These are phyloP conservation scores for Symphodus melops DNA, from an alignment of 2,113 vertebrate genomes.

Conservation along the genomic window DNA sequence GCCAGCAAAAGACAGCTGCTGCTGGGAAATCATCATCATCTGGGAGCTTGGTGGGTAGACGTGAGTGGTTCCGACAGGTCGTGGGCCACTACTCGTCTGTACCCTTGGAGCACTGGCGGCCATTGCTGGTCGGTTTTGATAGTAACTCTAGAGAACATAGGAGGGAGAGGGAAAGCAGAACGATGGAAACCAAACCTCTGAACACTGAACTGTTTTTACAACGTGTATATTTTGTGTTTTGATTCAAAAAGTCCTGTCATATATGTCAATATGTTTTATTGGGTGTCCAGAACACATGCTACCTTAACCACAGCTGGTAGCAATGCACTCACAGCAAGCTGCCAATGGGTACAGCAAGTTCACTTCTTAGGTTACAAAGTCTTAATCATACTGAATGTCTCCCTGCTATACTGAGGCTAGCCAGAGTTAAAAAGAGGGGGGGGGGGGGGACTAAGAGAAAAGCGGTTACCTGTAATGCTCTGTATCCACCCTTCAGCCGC, in stretches of 20 bases:
- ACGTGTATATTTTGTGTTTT: not conserved
- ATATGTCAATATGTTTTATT: conserved; percentile 5
- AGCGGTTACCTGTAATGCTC: conserved; percentile 96
- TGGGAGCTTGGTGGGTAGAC: conserved; percentile 93
- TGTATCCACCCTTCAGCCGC: conserved; percentile 98
- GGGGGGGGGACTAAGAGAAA: conserved; percentile 61
- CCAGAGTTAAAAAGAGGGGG: conserved; percentile 51
- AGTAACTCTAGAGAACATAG: conserved; percentile 88
- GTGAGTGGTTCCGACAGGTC: conserved; percentile 90
- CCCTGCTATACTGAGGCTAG: conserved; percentile 80
- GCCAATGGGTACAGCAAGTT: conserved; percentile 28
- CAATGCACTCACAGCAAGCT: conserved; percentile 33
- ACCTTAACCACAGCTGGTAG: conserved; percentile 24
- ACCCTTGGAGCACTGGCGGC: conserved; percentile 91
- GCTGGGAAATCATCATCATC: conserved; percentile 98
- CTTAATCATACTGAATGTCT: conserved; percentile 30
- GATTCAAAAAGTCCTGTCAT: not conserved
- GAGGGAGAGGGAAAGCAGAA: not conserved
- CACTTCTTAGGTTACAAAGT: conserved; percentile 28
- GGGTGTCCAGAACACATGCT: not conserved
- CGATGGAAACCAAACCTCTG: conserved; percentile 12
- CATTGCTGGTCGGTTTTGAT: conserved; percentile 91
- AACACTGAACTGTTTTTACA: not conserved
- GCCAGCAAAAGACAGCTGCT: conserved; percentile 89
- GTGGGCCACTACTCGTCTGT: conserved; percentile 88